Evolutionary conservation across 2,113 vertebrate genomes (phyloP).

Genomic region (Fukomys damarensis): DNA sequence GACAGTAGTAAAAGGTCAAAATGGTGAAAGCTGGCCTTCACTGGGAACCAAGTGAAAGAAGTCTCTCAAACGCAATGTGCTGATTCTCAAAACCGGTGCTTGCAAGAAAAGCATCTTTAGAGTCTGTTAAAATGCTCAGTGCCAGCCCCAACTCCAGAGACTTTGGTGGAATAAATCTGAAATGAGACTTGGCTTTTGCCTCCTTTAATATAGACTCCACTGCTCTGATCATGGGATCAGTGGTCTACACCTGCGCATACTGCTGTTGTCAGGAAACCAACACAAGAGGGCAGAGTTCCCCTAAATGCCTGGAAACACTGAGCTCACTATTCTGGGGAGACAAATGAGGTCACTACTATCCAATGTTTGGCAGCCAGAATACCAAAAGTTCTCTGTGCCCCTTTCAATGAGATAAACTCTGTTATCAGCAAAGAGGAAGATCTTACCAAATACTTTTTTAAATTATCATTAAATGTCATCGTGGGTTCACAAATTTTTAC

Average conservation of each 20-base stretch:
- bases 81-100: background rate
- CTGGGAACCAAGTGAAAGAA: background rate
- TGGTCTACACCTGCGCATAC: background rate
- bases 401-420: background rate
- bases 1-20: background rate
- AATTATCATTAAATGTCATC: background rate
- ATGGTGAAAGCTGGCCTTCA: background rate
- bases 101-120: background rate
- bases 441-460: background rate
- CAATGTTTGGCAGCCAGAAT: background rate
- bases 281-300: rapidly evolving
- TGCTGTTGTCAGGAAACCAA: background rate
- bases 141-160: too few species aligned
- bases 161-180: too few species aligned
- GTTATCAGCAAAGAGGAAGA: background rate
- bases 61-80: background rate
- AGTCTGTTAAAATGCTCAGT: background rate
- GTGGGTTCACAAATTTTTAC: background rate
- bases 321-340: background rate
- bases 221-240: background rate
- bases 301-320: background rate
- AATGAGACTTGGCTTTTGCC: background rate
- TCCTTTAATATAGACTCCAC: background rate
- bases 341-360: background rate
- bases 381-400: background rate